These are phyloP conservation scores for Arizona elegans DNA, from an alignment of 2,113 vertebrate genomes.

Conservation along the genomic window DNA sequence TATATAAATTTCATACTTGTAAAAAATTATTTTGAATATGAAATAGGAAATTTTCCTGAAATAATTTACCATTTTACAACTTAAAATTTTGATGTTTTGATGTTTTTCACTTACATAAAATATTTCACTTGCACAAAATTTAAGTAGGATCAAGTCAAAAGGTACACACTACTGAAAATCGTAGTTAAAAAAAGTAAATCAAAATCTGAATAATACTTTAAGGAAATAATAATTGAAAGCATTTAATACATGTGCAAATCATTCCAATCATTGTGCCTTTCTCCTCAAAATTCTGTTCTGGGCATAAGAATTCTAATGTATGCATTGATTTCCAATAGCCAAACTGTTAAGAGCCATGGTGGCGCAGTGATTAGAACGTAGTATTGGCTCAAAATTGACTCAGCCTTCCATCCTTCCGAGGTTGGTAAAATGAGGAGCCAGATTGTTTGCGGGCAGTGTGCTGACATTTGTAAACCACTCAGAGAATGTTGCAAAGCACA, in stretches of 20 bases:
- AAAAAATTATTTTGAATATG: not conserved
- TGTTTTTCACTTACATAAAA: not conserved
- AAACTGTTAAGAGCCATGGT: not conserved
- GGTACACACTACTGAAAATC: not conserved
- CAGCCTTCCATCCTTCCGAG: not conserved
- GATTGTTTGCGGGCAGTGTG: not conserved
- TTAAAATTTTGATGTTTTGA: not conserved
- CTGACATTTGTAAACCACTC: not conserved
- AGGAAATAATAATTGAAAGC: not conserved
- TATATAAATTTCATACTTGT: not conserved
- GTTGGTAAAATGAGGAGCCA: not conserved
- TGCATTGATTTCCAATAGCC: not conserved
- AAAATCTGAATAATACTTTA: not conserved
- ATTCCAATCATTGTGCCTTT: not conserved
- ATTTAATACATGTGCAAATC: not conserved
- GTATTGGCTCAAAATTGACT: not conserved
- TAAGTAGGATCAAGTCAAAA: not conserved
- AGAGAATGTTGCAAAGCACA: not conserved
- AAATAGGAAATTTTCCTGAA: not conserved
- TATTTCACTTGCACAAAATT: not conserved
- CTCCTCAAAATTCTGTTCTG: not conserved
- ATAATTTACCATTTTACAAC: not conserved
- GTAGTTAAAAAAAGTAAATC: not conserved
- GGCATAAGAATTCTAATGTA: not conserved
- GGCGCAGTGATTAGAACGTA: not conserved